These are phyloP conservation scores for Diplolepis rosae DNA, from an alignment of 2,888 invertebrate species.

Conservation along the genomic window DNA sequence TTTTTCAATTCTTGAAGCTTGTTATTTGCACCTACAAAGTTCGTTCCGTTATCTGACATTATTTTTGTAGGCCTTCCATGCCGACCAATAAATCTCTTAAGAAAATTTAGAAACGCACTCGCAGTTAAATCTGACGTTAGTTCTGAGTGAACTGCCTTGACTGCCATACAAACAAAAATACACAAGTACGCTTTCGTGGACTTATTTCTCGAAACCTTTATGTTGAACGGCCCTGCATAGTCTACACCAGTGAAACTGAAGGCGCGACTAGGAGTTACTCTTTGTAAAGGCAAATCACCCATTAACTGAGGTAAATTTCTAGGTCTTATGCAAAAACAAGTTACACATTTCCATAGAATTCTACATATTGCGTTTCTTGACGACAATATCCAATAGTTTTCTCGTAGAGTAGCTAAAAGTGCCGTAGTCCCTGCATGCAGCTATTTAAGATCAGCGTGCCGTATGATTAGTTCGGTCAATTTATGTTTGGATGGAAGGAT, in stretches of 20 bases:
- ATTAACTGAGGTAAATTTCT: slow-evolving; percentile 33
- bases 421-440: slow-evolving; percentile 34
- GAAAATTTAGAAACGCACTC: too few species aligned
- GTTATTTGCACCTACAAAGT: slow-evolving; percentile 43
- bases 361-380: slow-evolving; percentile 35
- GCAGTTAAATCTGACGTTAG: slow-evolving; percentile 46
- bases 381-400: slow-evolving; percentile 38
- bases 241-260: slow-evolving; percentile 44
- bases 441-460: slow-evolving; percentile 23
- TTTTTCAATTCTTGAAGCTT: too few species aligned
- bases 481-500: slow-evolving; percentile 37
- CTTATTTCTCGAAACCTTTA: slow-evolving; percentile 34
- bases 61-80: slow-evolving; percentile 40
- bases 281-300: slow-evolving; percentile 41
- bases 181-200: slow-evolving; percentile 28
- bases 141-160: slow-evolving; percentile 50
- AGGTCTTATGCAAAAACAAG: slow-evolving; percentile 41
- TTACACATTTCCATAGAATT: slow-evolving; percentile 39
- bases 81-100: slow-evolving; percentile 45
- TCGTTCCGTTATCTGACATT: slow-evolving; percentile 49
- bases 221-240: slow-evolving; percentile 46
- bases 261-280: slow-evolving; percentile 46
- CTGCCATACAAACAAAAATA: slow-evolving; percentile 46
- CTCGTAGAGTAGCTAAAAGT: slow-evolving; percentile 13
- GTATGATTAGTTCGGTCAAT: slow-evolving; percentile 37